Base-by-base conservation (phyloP, 2,113 vertebrate genomes). In the Ochotona curzoniae region DNA sequence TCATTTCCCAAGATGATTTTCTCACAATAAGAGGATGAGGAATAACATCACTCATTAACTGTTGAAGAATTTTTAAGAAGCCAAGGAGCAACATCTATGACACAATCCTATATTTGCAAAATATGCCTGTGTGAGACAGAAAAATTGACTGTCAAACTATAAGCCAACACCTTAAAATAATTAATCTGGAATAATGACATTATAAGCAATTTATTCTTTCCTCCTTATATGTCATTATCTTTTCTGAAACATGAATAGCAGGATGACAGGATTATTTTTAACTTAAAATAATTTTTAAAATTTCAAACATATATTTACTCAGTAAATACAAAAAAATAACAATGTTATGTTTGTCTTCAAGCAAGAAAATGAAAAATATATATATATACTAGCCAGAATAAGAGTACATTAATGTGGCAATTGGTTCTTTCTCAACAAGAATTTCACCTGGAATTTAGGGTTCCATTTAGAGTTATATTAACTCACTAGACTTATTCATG, bases 381-480 rank as follows among this genome's bases (percentile, higher is more conserved):
- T 93, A 95, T 85, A 78, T 63, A 93, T 93, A 95, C 83, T 92
- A 97, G 57, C 38, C 35, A 95, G 95, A 96, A 94, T 97, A 94
- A 95, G 17, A 67, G 47, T 92, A 14, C 28, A 47, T 10, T 61
- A 6, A 54, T 9, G 8, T 94, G n/a, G 94, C 69, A 93, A 89
- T 95, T 95, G 93, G 4, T 61, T 91, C 32, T 73, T 71, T 10
- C 66, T 96, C 81, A 47, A 94, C 66, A 92, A 93, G 25, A 76
- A 47, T 30, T 78, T 61, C 21, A 88, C 86, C 83, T 94, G 82
- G 89, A 97, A 96, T 35, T 79, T 80, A 54, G 89, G 97, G 89
- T 95, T 97, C 88, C 94, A 73, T 95, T 91, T 91, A 96, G 86
- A 97, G 73, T 96, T 95, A 96, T 63, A 66, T 87, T 92, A 38